Percentiles rank a stretch among this genome's conserved stretches.
Evolutionary conservation across 2,888 invertebrate genomes (phyloP).

Genomic region (Eumerus sabulonum): DNA sequence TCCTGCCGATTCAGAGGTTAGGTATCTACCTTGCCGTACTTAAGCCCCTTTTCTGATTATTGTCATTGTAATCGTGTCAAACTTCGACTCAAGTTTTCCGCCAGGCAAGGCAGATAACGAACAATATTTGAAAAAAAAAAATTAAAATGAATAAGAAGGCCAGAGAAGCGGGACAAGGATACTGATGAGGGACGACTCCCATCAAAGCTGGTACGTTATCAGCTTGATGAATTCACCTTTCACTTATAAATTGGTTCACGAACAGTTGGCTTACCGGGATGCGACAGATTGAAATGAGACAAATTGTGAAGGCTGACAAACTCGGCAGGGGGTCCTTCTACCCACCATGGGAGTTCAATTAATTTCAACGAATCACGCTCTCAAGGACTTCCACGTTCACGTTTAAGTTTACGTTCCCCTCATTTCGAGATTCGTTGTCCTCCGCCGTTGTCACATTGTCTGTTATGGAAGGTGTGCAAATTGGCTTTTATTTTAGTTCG

Average conservation of each 20-base stretch:
- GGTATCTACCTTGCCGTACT: no score
- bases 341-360: constrained; percentile 32
- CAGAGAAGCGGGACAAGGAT: constrained; percentile 13
- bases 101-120: constrained; percentile 14
- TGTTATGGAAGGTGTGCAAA: constrained; percentile 31
- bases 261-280: constrained; percentile 6
- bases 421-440: no score
- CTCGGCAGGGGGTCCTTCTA: neutral
- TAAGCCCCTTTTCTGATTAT: no score
- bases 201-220: constrained; percentile 25
- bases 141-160: no score
- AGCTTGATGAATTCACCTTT: constrained; percentile 56
- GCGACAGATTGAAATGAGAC: constrained; percentile 48
- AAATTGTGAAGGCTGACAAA: constrained; percentile 21
- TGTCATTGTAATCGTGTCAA: no score
- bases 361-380: constrained; percentile 37
- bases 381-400: neutral
- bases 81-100: no score
- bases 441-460: no score
- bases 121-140: constrained; percentile 7
- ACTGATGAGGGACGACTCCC: constrained; percentile 12
- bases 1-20: no score
- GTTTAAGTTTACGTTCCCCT: no score
- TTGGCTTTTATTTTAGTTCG: constrained; percentile 31
- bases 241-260: constrained; percentile 45